Conservation (phyloP, 2,888 invertebrate genomes). For the Timandra comae region DNA sequence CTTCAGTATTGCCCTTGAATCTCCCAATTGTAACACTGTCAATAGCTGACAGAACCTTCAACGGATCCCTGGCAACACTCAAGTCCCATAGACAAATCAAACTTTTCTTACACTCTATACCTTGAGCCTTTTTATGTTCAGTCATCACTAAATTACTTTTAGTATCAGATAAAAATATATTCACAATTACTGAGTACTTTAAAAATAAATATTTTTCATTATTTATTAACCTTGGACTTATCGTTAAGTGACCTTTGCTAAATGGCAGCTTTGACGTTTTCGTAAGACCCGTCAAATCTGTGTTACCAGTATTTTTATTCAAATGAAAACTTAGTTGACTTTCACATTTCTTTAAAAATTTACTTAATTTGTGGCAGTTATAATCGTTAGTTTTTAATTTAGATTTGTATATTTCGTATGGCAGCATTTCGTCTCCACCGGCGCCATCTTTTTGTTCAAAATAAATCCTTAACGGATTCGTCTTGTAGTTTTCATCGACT, state of each 20-base stretch:
- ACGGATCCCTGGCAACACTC: conserved; percentile 47
- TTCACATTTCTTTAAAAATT: conserved; percentile 54
- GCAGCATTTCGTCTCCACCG: conserved; percentile 48
- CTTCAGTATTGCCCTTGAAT: conserved; percentile 48
- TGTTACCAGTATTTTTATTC: conserved; percentile 39
- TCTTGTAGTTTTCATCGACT: conserved; percentile 39
- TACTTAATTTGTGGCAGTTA: conserved; percentile 38
- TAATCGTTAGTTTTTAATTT: conserved; percentile 48
- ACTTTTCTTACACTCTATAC: conserved; percentile 29
- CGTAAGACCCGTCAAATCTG: conserved; percentile 32
- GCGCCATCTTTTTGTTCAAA: conserved; percentile 67
- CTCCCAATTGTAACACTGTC: conserved; percentile 47
- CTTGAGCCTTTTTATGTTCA: conserved; percentile 37
- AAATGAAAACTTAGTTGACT: conserved; percentile 44
- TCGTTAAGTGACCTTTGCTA: conserved; percentile 47
- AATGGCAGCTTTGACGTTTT: conserved; percentile 47
- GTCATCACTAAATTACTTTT: conserved; percentile 53
- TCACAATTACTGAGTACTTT: conserved; percentile 38
- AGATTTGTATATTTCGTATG: conserved; percentile 43
- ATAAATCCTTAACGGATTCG: conserved; percentile 50
- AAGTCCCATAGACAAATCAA: conserved; percentile 60
- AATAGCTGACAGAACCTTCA: conserved; percentile 51
- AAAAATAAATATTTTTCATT: conserved; percentile 32
- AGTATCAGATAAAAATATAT: conserved; percentile 44
- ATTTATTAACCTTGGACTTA: conserved; percentile 34